A percentile compares a stretch with the other conserved stretches of the same genome.
These are phyloP conservation scores for Noctua pronuba DNA, from an alignment of 2,888 invertebrate species.

Conservation along the genomic window DNA sequence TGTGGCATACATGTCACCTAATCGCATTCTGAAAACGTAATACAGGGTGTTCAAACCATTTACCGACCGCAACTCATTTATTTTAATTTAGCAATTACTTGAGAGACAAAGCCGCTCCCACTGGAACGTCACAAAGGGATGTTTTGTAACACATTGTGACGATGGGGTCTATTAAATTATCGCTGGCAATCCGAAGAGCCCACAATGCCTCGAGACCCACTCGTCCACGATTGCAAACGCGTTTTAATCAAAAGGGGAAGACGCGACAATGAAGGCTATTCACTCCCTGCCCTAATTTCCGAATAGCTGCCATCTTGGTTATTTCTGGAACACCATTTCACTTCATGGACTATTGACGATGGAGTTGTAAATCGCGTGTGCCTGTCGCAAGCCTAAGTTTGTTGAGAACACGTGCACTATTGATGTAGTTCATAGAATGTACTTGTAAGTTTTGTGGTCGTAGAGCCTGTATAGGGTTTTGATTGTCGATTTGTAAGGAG, in stretches of 20 bases:
- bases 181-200: constrained; percentile 55
- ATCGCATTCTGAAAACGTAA: constrained; percentile 1
- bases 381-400: constrained; percentile 33
- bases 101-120: constrained; percentile 37
- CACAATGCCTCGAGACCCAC: constrained; percentile 56
- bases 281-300: constrained; percentile 67
- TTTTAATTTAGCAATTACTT: constrained; percentile 48
- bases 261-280: constrained; percentile 65
- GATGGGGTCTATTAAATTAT: constrained; percentile 66
- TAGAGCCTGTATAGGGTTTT: constrained; percentile 44
- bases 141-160: constrained; percentile 61
- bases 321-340: constrained; percentile 26
- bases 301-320: constrained; percentile 40
- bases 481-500: constrained; percentile 52
- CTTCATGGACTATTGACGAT: constrained; percentile 12
- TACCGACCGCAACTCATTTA: constrained; percentile 32
- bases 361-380: constrained; percentile 43
- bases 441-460: constrained; percentile 53
- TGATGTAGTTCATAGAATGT: constrained; percentile 61
- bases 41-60: constrained; percentile 17
- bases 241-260: constrained; percentile 72
- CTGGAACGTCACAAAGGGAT: constrained; percentile 46
- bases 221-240: constrained; percentile 65
- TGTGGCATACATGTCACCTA: not conserved
- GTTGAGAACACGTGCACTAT: constrained; percentile 62